Conservation (phyloP, 2,113 vertebrate species). For the Macroglossus sobrinus region DNA sequence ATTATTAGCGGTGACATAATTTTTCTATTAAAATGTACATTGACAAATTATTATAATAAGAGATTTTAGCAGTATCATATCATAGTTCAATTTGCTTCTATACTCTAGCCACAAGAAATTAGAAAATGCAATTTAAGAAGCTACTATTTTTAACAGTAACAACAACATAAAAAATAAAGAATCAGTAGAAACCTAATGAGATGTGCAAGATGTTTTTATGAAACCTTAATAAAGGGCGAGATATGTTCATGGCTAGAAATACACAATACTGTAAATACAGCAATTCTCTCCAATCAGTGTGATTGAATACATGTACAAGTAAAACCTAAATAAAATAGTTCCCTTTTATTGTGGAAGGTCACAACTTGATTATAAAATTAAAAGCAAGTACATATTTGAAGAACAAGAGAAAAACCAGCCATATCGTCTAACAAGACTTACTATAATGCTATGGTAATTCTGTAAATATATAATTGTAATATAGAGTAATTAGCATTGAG, state of each 20-base stretch:
- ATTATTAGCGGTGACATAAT: not conserved
- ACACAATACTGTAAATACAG: not conserved
- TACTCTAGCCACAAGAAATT: not conserved
- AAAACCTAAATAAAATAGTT: constrained; percentile 12
- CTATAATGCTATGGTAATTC: not conserved
- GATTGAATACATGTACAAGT: not conserved
- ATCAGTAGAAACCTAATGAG: not conserved
- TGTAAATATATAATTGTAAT: not conserved
- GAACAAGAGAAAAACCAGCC: not conserved
- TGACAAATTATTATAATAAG: not conserved
- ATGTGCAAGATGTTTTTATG: not conserved
- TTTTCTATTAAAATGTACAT: not conserved
- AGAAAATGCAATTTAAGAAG: constrained; percentile 1
- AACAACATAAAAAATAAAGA: not conserved
- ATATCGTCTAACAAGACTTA: not conserved
- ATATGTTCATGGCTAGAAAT: not conserved
- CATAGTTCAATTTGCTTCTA: not conserved
- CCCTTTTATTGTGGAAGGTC: not conserved
- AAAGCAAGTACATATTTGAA: constrained; percentile 31
- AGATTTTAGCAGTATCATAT: not conserved
- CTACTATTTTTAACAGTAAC: not conserved
- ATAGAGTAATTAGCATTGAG: not conserved
- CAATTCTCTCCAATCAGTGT: not conserved
- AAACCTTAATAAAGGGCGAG: not conserved
- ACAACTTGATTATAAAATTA: constrained; percentile 18